Percentiles rank a stretch among this genome's conserved stretches.
These are phyloP conservation scores for Dryobates pubescens DNA, from an alignment of 2,797 vertebrate species.

Conservation along the genomic window DNA sequence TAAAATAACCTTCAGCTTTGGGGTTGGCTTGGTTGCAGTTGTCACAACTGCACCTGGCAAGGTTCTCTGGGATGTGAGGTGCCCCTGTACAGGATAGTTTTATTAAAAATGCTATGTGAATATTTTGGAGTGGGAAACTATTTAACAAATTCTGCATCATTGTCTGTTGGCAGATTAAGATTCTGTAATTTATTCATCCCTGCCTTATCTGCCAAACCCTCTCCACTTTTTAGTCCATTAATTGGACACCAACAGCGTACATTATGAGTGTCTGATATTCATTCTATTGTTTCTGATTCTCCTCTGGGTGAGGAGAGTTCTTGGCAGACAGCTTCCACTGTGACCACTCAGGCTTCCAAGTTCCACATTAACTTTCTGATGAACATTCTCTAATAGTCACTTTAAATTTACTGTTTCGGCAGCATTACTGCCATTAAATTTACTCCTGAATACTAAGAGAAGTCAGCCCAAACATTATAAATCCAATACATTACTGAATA, in stretches of 20 bases:
- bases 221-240: constrained; percentile 47
- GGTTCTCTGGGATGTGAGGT: not conserved
- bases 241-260: constrained; percentile 42
- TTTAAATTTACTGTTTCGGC: constrained; percentile 20
- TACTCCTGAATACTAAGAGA: not conserved
- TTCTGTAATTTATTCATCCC: constrained; percentile 47
- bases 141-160: not conserved
- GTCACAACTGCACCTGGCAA: not conserved
- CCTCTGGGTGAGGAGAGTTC: constrained; percentile 15
- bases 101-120: not conserved
- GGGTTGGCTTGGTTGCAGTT: not conserved
- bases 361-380: constrained; percentile 25
- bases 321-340: constrained; percentile 22
- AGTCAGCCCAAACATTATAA: constrained; percentile 8
- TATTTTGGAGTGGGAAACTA: not conserved
- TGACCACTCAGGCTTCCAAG: constrained; percentile 25
- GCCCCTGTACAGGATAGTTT: not conserved
- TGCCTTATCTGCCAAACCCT: constrained; percentile 42
- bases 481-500: not conserved
- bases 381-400: constrained; percentile 18
- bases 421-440: not conserved
- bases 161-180: not conserved
- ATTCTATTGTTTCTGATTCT: constrained; percentile 29
- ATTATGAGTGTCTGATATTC: constrained; percentile 26
- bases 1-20: not conserved